Evolutionary conservation across 2,797 vertebrate genomes (phyloP), one percentile per base, ranked within the genome.

Genomic region (Pantherophis vulpinus): DNA sequence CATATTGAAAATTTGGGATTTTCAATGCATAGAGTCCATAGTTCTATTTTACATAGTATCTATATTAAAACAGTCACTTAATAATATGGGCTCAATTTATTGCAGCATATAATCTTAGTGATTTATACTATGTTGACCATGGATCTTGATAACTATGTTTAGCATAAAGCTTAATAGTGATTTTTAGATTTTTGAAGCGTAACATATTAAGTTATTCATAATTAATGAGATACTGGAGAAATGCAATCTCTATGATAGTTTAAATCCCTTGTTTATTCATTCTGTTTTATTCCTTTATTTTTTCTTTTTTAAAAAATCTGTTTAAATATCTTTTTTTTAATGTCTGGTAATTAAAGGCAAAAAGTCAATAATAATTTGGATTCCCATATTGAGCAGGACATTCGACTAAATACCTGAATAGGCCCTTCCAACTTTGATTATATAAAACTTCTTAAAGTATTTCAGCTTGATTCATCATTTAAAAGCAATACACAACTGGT

Each of bases 381-480:
- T 79, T 79, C 18, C 37, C 37, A 23, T 42, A 42, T 11, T 79
- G 9, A 79, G 9, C 18, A 79, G 32, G 37, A 37, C 20, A 42
- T 23, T 47, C 9, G 9, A 79, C 37, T 42, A 37, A 79, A 79
- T 79, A 42, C 7, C 18, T 79, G 18, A 79, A 79, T 79, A 4
- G 20, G 20, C 18, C 20, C 37, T 42, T 42, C 20, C 74, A 79
- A 42, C 18, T 79, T 42, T 79, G 74, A 79, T 79, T 42, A 9
- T 66, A 70, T 89, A 94, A 92, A 92, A 32, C 56, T 56, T 74
- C 1, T 2, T 63, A 9, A 55, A 91, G 42, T 13, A 54, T 92
- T 95, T 93, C 66, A 3, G 47, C 96, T 96, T 95, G 89, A 94
- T 95, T 94, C 90, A 91, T 37, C 5, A 42, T 87, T 96, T 94